Base-by-base conservation (phyloP, 2,888 invertebrate genomes). In the Aleiodes testaceus region DNA sequence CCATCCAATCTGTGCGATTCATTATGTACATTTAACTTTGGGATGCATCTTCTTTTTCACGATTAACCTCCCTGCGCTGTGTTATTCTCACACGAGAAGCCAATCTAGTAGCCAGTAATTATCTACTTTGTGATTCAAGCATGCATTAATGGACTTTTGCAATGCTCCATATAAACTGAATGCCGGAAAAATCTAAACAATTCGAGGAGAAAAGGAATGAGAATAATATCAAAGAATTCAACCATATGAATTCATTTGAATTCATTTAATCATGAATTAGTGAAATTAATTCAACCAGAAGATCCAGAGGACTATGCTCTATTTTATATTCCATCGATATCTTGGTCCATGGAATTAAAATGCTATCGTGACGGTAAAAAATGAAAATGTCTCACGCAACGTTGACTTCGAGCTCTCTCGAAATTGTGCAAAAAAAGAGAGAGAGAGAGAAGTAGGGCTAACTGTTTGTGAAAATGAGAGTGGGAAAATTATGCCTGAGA, bases 331-430 rank as follows among this genome's bases (percentile, higher is more conserved):
- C 11, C 26, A 26, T 5, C 3, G 26, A 26, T 26, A 26, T 59
- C 22, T 45, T 6, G 45, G 44, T 59, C 16, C 44, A 55, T 45
- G 11, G 18, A 18, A 26, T 61, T 61, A 50, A 69, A 69, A 69
- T 69, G 22, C 63, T 50, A 69, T 69, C 50, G 61, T 69, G 49
- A 61, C 36, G 42, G 63, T 69, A 50, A 69, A 63, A n/a, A 63
- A 63, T 69, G 63, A 69, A 61, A 49, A 63, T 69, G 68, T 68
- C 61, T 18, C 50, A 49, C 18, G 61, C 68, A 61, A 49, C 18
- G 61, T 42, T 68, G 68, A 49, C 20, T 69, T 36, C 36, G 2
- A 30, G 14, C 36, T 61, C 36, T 61, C 20, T 22, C 30, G 44
- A 59, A 55, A 9, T 22, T 44, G 20, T 11, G 50, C n/a, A 36